These are phyloP conservation scores for Sebastes glaucus DNA, from an alignment of 2,797 vertebrate species.

Conservation along the genomic window DNA sequence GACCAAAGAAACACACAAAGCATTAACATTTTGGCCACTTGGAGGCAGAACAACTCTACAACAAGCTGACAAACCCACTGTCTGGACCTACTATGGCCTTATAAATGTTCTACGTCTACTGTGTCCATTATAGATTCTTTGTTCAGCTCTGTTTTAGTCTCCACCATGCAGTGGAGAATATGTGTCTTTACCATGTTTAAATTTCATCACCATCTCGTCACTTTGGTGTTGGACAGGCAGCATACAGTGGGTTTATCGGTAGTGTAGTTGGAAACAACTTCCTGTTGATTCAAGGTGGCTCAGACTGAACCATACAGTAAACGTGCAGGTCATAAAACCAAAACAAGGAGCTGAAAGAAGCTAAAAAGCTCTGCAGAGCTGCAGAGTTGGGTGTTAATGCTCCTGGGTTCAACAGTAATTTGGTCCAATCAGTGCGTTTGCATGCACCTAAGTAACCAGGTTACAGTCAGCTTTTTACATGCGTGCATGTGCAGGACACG, in stretches of 20 bases:
- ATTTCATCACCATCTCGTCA: neutral
- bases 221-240: neutral
- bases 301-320: neutral
- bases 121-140: neutral
- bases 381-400: neutral
- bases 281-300: neutral
- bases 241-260: neutral
- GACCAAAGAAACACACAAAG: neutral
- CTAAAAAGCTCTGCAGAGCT: neutral
- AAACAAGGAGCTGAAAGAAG: neutral
- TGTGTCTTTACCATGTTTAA: neutral
- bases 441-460: neutral
- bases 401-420: neutral
- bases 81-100: neutral
- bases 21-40: neutral
- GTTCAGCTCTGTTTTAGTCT: neutral
- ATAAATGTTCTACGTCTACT: too few relatives aligned
- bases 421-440: neutral
- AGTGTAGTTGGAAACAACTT: neutral
- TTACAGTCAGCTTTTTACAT: too few relatives aligned
- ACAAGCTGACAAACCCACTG: neutral
- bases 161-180: neutral
- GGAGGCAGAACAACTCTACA: neutral
- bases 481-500: neutral
- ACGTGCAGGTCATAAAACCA: neutral